A percentile compares a stretch with the other conserved stretches of the same genome.
Conservation (phyloP, 2,888 invertebrate genomes). For the Camptogramma bilineatum region DNA sequence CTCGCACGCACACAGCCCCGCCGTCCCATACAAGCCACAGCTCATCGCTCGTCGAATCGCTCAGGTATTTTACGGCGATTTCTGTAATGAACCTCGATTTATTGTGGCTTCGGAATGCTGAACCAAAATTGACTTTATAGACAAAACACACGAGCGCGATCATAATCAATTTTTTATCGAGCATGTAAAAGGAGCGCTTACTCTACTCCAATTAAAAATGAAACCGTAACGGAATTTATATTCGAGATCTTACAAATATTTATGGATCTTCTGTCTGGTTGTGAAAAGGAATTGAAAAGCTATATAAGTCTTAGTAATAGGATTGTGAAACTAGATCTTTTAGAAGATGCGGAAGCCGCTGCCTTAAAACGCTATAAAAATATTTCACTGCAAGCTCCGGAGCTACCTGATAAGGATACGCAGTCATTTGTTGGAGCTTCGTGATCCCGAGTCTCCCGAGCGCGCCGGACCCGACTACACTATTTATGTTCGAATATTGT, state of each 20-base stretch:
- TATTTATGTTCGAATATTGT: slow-evolving; percentile 71
- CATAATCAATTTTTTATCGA: slow-evolving; percentile 65
- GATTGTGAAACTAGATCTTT: slow-evolving; percentile 73
- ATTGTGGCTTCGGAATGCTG: slow-evolving; percentile 72
- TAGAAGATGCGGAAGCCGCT: slow-evolving; percentile 75
- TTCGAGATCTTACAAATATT: slow-evolving; percentile 63
- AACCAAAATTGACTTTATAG: slow-evolving; percentile 70
- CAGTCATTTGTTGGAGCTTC: slow-evolving; percentile 76
- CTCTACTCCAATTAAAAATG: slow-evolving; percentile 67
- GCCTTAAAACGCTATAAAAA: slow-evolving; percentile 76
- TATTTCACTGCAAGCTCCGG: slow-evolving; percentile 75
- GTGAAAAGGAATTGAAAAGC: slow-evolving; percentile 54
- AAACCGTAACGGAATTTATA: slow-evolving; percentile 66
- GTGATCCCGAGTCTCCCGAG: slow-evolving; percentile 63
- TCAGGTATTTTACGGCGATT: slow-evolving; percentile 81
- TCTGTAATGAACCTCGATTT: slow-evolving; percentile 81
- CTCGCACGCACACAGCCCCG: slow-evolving; percentile 47
- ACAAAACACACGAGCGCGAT: slow-evolving; percentile 71
- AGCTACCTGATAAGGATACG: slow-evolving; percentile 82
- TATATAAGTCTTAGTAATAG: slow-evolving; percentile 63
- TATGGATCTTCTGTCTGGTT: slow-evolving; percentile 55
- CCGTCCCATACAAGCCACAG: slow-evolving; percentile 40
- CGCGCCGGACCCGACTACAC: slow-evolving; percentile 54
- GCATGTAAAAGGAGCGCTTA: slow-evolving; percentile 56
- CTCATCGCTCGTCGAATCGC: slow-evolving; percentile 68